phyloP scores from a whole-genome alignment of 2,113 vertebrate species.

The Phaethon lepturus region DNA sequence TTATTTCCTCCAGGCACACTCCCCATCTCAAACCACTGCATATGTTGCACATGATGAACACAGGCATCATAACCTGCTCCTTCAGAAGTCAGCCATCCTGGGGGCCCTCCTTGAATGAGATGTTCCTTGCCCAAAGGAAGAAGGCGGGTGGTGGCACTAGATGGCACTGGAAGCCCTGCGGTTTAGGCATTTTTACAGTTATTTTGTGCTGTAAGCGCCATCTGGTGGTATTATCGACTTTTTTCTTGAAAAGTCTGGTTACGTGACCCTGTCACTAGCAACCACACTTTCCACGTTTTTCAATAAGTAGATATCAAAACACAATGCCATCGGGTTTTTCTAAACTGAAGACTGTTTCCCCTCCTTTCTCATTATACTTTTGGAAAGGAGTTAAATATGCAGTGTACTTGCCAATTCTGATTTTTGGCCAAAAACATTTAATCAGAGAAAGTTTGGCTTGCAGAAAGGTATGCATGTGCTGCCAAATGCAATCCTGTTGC shows the following conservation, averaged over 20 bases:
- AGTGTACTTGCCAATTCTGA: not conserved
- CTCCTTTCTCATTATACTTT: not conserved
- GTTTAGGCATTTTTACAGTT: not conserved
- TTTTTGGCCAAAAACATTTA: not conserved
- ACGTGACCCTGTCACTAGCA: not conserved
- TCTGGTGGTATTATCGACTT: not conserved
- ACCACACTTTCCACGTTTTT: not conserved
- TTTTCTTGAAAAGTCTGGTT: not conserved
- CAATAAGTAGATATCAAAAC: not conserved
- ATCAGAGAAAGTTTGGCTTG: not conserved
- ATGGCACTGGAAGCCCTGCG: conserved; percentile 27
- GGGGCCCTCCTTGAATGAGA: accelerated
- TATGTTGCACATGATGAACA: not conserved
- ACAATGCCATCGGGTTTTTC: not conserved
- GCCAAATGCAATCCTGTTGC: not conserved
- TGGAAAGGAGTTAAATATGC: not conserved
- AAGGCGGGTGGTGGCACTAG: conserved; percentile 14
- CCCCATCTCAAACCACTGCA: not conserved
- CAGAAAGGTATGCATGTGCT: not conserved
- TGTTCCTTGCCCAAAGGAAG: not conserved
- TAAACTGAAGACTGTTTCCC: not conserved
- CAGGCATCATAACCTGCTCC: not conserved
- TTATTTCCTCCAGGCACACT: not conserved
- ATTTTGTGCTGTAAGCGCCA: conserved; percentile 29
- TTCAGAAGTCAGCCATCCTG: not conserved